A percentile compares a stretch with the other conserved stretches of the same genome.
Conservation (phyloP, 1,140 invertebrate genomes). For the roundworm (Caenorhabditis elegans) region WBcel235 BX284602.5:2444001-2444500, state of each 20-base stretch:
- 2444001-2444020: neutral
- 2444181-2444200: neutral
- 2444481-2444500: no score
- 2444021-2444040: no score
- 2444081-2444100: neutral
- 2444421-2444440: no score
- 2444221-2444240: neutral
- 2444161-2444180: slow-evolving; percentile 10
- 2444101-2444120: slow-evolving; percentile 8
- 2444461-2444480: no score
- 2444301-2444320: neutral
- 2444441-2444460: no score
- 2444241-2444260: neutral
- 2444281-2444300: neutral
- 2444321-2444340: neutral
- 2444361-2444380: neutral
- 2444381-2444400: no score
- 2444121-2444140: neutral
- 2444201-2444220: neutral
- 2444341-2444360: neutral
- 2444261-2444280: neutral
- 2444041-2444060: no score
- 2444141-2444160: slow-evolving; percentile 38
- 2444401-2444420: no score
- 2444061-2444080: no score